Conservation (phyloP, 2,888 invertebrate genomes). For the Xanthia icteritia region DNA sequence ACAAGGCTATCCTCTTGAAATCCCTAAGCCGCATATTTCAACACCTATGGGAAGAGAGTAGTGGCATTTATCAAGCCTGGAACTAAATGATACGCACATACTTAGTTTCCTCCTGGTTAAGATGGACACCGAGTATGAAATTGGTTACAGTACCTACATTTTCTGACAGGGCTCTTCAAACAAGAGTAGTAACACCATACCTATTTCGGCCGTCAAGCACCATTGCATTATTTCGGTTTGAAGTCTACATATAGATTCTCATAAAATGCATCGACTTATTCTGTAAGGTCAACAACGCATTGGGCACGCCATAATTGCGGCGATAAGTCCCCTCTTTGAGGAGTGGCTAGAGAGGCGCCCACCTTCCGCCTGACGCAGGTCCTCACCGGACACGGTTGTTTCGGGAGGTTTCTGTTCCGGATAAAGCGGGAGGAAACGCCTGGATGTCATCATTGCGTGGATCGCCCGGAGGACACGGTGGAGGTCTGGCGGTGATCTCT, state of each 20-base stretch:
- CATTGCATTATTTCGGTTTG: background rate
- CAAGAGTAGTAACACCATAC: background rate
- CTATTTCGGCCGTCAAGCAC: background rate
- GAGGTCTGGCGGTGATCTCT: no score
- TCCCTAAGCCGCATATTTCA: background rate
- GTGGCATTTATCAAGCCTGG: background rate
- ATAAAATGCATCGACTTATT: background rate
- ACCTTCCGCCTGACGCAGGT: no score
- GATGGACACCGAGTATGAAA: background rate
- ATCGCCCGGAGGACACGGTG: no score
- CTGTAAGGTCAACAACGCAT: background rate
- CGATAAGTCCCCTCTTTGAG: no score
- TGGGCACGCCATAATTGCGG: no score
- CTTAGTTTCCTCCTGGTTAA: background rate
- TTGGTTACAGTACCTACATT: background rate
- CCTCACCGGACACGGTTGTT: no score
- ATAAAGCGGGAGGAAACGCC: no score
- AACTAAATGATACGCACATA: background rate
- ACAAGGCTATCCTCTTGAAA: slow-evolving; percentile 16
- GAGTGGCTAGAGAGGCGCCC: no score
- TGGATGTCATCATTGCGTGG: no score
- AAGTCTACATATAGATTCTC: background rate
- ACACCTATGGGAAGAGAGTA: no score
- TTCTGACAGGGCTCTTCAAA: background rate
- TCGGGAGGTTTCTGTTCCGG: no score